Evolutionary conservation across 2,888 invertebrate species (phyloP).

Genomic region (Catonia carolina): DNA sequence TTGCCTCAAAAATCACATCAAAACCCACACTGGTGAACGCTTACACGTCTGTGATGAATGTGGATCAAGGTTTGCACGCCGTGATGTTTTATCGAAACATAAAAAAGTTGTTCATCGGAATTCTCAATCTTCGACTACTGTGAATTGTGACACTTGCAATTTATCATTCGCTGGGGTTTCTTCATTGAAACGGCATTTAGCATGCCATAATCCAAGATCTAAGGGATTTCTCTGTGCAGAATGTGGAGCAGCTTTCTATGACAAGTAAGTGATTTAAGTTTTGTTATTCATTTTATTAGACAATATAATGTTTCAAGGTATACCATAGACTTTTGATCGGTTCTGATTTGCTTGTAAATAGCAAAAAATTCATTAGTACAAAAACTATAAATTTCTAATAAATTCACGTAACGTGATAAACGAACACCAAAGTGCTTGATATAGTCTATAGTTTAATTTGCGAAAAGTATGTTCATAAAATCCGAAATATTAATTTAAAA

Average conservation of each 20-base stretch:
- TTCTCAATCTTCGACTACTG: too few relatives aligned
- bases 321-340: too few relatives aligned
- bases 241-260: slow-evolving; percentile 42
- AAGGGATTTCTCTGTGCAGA: slow-evolving; percentile 39
- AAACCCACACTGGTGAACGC: slow-evolving; percentile 67
- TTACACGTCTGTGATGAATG: slow-evolving; percentile 60
- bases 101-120: slow-evolving; percentile 7
- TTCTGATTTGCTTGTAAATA: too few relatives aligned
- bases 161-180: neutral
- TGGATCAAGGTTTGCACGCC: slow-evolving; percentile 29
- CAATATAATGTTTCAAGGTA: too few relatives aligned
- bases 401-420: too few relatives aligned
- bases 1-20: slow-evolving; percentile 61
- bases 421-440: too few relatives aligned
- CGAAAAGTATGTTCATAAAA: too few relatives aligned
- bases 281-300: too few relatives aligned
- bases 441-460: too few relatives aligned
- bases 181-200: neutral
- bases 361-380: too few relatives aligned
- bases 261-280: slow-evolving; percentile 40
- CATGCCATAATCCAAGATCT: neutral
- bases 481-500: too few relatives aligned
- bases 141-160: neutral
- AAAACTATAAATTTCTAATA: too few relatives aligned
- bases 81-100: slow-evolving; percentile 20